A percentile compares a stretch with the other conserved stretches of the same genome.
phyloP scores from a whole-genome alignment of 2,888 invertebrate genomes.

The Papilio gigon region DNA sequence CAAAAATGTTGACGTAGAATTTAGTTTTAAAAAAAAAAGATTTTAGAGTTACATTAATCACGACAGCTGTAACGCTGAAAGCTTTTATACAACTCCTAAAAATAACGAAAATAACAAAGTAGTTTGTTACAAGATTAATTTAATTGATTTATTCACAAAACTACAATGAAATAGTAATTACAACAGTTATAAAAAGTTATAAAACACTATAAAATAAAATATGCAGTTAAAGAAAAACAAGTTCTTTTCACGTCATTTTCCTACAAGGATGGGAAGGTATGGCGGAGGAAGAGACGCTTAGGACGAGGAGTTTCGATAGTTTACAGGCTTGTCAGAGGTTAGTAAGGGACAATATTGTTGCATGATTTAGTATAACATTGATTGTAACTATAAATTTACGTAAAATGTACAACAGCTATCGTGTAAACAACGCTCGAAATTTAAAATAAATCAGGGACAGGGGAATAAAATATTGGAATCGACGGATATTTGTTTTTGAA shows the following conservation, averaged over 20 bases:
- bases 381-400: background rate
- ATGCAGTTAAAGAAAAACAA: too few relatives aligned
- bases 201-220: too few relatives aligned
- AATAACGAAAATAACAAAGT: background rate
- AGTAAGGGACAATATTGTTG: background rate
- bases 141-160: background rate
- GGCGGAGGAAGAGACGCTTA: too few relatives aligned
- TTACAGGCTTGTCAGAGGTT: background rate
- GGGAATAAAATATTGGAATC: conserved; percentile 9
- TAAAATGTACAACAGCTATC: background rate
- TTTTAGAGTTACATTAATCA: conserved; percentile 22
- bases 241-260: too few relatives aligned
- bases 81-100: conserved; percentile 17
- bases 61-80: conserved; percentile 8
- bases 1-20: conserved; percentile 13
- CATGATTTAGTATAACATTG: background rate
- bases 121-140: background rate
- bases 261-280: too few relatives aligned
- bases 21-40: conserved; percentile 15
- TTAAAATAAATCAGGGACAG: conserved; percentile 9
- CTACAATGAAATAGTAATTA: background rate
- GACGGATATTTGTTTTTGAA: conserved; percentile 12
- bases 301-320: too few relatives aligned
- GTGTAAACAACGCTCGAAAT: conserved; percentile 6
- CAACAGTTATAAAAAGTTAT: too few relatives aligned